Evolutionary conservation across 2,113 vertebrate species (phyloP).

Genomic region (Gallinago jamesoni): DNA sequence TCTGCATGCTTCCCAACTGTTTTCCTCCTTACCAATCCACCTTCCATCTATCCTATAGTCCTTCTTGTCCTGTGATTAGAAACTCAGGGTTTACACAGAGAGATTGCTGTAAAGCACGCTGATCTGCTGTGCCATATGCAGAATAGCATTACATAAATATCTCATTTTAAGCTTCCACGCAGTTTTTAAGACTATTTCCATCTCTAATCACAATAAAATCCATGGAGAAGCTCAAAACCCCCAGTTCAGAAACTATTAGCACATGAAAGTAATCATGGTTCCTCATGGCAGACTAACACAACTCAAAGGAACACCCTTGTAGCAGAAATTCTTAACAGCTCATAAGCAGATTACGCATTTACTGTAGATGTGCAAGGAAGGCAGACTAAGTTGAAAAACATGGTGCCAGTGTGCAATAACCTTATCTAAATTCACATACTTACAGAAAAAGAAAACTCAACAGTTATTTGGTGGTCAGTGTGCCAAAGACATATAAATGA

Average conservation of each 20-base stretch:
- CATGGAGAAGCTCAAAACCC: not conserved
- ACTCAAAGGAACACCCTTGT: not conserved
- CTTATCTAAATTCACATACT: not conserved
- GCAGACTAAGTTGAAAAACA: not conserved
- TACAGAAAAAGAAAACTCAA: not conserved
- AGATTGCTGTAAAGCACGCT: not conserved
- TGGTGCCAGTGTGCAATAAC: not conserved
- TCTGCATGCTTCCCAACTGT: not conserved
- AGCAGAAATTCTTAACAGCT: not conserved
- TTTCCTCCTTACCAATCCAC: not conserved
- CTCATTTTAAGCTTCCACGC: not conserved
- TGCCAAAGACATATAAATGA: not conserved
- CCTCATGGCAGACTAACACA: not conserved
- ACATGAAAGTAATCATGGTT: not conserved
- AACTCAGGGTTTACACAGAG: not conserved
- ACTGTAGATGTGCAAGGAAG: not conserved
- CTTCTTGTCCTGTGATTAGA: not conserved
- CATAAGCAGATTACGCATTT: not conserved
- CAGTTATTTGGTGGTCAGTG: not conserved
- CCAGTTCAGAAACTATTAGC: not conserved
- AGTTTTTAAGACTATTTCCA: constrained; percentile 41
- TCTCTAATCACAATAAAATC: constrained; percentile 46
- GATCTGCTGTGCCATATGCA: not conserved
- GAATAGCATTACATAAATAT: not conserved
- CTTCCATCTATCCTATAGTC: not conserved